phyloP scores from a whole-genome alignment of 2,797 vertebrate genomes.

The Sarcophilus harrisii region DNA sequence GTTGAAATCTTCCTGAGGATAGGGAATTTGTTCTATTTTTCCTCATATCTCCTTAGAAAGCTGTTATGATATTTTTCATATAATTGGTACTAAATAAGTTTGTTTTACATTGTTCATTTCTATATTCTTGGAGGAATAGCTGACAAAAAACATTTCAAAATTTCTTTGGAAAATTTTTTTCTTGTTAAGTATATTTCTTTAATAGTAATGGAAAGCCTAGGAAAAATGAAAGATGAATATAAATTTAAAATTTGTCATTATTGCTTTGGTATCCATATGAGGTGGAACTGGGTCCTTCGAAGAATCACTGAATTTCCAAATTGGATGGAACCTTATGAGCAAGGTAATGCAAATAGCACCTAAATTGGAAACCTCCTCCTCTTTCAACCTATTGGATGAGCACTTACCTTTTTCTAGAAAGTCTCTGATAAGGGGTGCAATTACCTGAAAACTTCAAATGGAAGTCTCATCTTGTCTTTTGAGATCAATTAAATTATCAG shows the following conservation, averaged over 20 bases:
- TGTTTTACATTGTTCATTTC: neutral
- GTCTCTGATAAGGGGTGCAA: neutral
- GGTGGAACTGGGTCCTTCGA: neutral
- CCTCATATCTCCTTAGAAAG: neutral
- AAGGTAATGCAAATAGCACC: neutral
- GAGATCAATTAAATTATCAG: neutral
- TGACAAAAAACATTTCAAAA: neutral
- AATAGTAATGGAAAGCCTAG: neutral
- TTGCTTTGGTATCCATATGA: neutral
- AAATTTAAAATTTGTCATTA: constrained; percentile 48
- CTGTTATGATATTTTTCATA: neutral
- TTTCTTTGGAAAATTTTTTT: neutral
- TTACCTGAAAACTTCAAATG: neutral
- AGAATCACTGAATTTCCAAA: neutral
- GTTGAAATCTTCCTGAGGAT: too few species aligned
- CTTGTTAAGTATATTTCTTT: neutral
- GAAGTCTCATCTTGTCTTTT: neutral
- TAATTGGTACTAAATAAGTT: neutral
- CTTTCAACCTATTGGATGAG: neutral
- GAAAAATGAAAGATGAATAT: neutral
- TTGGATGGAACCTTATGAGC: neutral
- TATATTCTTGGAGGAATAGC: neutral
- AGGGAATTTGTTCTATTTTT: neutral
- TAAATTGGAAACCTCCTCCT: neutral
- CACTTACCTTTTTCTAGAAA: neutral